phyloP scores from a whole-genome alignment of 2,797 vertebrate genomes.

The Urocyon cinereoargenteus region DNA sequence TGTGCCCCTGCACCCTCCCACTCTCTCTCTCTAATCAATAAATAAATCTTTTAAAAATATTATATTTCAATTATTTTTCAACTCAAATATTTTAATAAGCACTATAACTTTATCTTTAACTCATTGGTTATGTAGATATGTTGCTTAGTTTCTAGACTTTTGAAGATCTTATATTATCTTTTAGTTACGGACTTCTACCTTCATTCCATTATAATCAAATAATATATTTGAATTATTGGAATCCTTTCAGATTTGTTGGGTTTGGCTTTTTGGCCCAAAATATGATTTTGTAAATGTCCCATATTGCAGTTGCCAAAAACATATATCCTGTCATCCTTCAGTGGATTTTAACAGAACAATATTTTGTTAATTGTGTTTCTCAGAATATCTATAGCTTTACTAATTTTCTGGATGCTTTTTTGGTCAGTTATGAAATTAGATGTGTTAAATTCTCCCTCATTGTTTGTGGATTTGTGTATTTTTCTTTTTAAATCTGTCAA shows the following conservation, averaged over 20 bases:
- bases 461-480: not conserved
- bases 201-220: not conserved
- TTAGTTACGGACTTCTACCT: not conserved
- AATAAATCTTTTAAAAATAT: not conserved
- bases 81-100: not conserved
- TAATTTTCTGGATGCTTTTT: not conserved
- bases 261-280: not conserved
- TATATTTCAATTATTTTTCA: not conserved
- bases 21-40: not conserved
- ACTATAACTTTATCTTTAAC: not conserved
- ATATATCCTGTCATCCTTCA: not conserved
- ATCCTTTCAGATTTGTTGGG: not conserved
- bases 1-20: not conserved
- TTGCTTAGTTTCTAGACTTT: not conserved
- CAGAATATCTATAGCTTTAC: not conserved
- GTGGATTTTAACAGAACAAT: not conserved
- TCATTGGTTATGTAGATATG: not conserved
- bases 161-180: not conserved
- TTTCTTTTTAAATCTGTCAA: not conserved
- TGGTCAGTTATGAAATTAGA: not conserved
- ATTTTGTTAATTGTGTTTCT: not conserved
- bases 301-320: not conserved
- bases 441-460: not conserved
- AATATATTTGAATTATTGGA: not conserved
- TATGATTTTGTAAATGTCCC: not conserved